Base-by-base conservation (phyloP, 1,140 invertebrate species). In the Rhopalosiphum padi region DNA sequence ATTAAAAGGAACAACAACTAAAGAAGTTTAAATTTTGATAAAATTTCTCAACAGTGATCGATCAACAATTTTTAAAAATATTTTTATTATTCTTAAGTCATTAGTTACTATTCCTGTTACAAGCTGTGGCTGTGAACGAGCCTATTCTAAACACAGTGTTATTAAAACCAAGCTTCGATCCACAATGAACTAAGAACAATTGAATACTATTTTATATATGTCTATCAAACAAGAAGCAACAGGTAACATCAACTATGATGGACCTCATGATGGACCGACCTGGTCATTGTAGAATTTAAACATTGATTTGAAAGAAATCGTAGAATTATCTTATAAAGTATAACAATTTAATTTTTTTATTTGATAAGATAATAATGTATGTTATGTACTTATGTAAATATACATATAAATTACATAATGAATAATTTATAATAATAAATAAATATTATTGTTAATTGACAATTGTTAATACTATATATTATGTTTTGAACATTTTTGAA, bases 291-390 rank as follows among this genome's bases (percentile, higher is more conserved):
- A 37, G 15, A 82, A 82, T 37, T 82, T 30, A 68, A 68, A 68
- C 30, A 68, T 68, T 82, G 2, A 37, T 1, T 37, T 37, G 37
- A 37, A 37, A 37, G 37, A 37, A 37, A 37, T 37, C 37, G 37
- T 37, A 37, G 37, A 37, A 37, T 37, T 37, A 37, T 37, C 37
- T 37, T 37, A 37, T 1, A 37, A 37, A 87, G 25, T 87, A 87
- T 48, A 87, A 87, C 48, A 87, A 87, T 87, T 87, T 48, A 22
- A 48, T 87, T 87, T 87, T 87, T 87, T 87, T 87, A 87, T 87
- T 87, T 48, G 25, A 87, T 23, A 48, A 25, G 23, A 87, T 87
- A 87, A 87, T 87, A 46, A 6, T 25, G 23, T 87, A 46, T 46
- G 9, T 9, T 46, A 87, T 87, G 41, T 46, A 30, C 0, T 9